Conservation (phyloP, 2,113 vertebrate species). For the Physeter macrocephalus region DNA sequence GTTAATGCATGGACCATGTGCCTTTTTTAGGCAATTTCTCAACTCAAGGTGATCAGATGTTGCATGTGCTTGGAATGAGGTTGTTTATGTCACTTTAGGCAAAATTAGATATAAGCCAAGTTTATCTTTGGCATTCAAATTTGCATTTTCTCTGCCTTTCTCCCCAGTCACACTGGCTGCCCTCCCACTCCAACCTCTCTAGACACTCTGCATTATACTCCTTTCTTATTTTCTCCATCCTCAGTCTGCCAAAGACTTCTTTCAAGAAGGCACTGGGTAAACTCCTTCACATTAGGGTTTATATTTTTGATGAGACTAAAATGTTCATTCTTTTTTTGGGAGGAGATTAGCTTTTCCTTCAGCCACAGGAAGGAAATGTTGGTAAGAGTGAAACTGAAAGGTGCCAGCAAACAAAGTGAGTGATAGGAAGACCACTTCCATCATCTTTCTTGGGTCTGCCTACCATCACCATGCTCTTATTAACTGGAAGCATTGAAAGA, state of each 20-base stretch:
- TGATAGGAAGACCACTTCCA: neutral
- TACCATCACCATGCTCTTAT: neutral
- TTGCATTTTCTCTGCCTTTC: neutral
- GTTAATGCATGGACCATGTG: neutral
- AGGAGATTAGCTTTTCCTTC: neutral
- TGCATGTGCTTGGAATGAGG: neutral
- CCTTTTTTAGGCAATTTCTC: neutral
- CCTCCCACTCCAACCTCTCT: neutral
- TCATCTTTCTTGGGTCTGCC: neutral
- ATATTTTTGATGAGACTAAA: conserved; percentile 11
- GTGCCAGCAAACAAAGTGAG: neutral
- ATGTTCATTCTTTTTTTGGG: neutral
- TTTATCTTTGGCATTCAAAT: neutral
- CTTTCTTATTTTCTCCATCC: neutral
- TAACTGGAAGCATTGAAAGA: neutral
- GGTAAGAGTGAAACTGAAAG: neutral
- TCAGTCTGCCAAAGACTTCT: neutral
- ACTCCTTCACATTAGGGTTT: neutral
- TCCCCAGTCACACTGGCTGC: neutral
- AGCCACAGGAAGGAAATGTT: neutral
- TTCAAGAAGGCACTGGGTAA: neutral
- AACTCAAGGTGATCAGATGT: neutral
- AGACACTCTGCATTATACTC: neutral
- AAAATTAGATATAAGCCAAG: conserved; percentile 1
- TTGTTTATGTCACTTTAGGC: neutral